phyloP scores from a whole-genome alignment of 2,797 vertebrate genomes.

The Rallus crepitans region DNA sequence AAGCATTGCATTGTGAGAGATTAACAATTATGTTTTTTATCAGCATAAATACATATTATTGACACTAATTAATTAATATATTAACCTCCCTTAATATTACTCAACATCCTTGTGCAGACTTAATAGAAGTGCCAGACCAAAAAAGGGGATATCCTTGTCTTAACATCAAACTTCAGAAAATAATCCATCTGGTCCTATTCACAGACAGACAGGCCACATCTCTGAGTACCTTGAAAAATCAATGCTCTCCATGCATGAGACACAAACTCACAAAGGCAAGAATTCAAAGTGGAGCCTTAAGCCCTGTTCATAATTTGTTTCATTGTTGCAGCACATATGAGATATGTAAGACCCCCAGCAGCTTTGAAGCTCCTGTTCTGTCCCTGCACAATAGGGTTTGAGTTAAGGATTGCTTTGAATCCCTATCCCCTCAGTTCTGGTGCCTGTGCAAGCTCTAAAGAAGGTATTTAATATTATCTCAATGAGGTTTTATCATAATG shows the following conservation, averaged over 20 bases:
- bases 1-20: not conserved
- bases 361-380: constrained; percentile 37
- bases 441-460: constrained; percentile 42
- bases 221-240: constrained; percentile 2
- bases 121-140: not conserved
- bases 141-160: not conserved
- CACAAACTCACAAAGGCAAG: constrained; percentile 68
- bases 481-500: constrained; percentile 43
- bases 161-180: not conserved
- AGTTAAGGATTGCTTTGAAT: constrained; percentile 49
- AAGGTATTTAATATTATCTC: constrained; percentile 44
- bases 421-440: not conserved
- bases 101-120: not conserved
- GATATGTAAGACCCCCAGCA: constrained; percentile 68
- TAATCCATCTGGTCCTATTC: constrained; percentile 2
- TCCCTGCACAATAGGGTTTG: constrained; percentile 54
- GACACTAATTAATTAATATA: not conserved
- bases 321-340: constrained; percentile 67
- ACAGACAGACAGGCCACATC: not conserved
- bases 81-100: not conserved
- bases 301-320: constrained; percentile 77
- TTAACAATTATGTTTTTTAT: not conserved
- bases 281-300: constrained; percentile 65
- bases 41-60: not conserved
- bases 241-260: constrained; percentile 42